phyloP scores from a whole-genome alignment of 2,888 invertebrate species.

The Dryobota labecula region DNA sequence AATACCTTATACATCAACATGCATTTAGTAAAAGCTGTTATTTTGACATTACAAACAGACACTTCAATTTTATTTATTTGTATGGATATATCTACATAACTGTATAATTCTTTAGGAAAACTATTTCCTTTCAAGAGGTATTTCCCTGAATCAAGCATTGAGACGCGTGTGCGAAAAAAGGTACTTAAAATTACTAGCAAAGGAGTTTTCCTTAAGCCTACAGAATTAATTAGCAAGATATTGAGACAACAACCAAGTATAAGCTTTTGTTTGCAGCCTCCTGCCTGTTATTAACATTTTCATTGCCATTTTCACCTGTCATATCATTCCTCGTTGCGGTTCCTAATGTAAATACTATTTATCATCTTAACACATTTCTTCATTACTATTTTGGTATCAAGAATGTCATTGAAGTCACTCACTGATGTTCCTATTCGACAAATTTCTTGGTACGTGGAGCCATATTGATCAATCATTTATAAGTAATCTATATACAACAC shows the following conservation, averaged over 20 bases:
- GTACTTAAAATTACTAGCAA: constrained; percentile 40
- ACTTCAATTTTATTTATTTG: no score
- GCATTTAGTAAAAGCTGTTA: no score
- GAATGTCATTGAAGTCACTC: neutral
- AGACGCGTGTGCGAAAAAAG: constrained; percentile 13
- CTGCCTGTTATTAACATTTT: constrained; percentile 44
- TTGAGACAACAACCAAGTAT: constrained; percentile 33
- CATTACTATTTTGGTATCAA: neutral
- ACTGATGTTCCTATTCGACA: neutral
- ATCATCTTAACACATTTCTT: constrained; percentile 30
- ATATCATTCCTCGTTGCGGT: constrained; percentile 32
- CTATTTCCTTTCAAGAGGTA: neutral
- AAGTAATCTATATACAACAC: neutral
- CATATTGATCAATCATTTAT: neutral
- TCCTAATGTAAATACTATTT: constrained; percentile 27
- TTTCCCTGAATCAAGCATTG: constrained; percentile 13
- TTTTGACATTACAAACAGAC: no score
- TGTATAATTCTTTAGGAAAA: neutral
- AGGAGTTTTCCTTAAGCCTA: constrained; percentile 31
- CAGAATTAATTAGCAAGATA: constrained; percentile 49
- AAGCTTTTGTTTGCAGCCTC: constrained; percentile 37
- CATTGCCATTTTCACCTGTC: constrained; percentile 25
- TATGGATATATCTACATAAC: neutral
- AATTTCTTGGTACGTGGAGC: neutral
- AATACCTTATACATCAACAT: no score